Evolutionary conservation across 1,140 invertebrate genomes (phyloP), one percentile per base, ranked within the genome.

Genomic region (Zaprionus taronus): DNA sequence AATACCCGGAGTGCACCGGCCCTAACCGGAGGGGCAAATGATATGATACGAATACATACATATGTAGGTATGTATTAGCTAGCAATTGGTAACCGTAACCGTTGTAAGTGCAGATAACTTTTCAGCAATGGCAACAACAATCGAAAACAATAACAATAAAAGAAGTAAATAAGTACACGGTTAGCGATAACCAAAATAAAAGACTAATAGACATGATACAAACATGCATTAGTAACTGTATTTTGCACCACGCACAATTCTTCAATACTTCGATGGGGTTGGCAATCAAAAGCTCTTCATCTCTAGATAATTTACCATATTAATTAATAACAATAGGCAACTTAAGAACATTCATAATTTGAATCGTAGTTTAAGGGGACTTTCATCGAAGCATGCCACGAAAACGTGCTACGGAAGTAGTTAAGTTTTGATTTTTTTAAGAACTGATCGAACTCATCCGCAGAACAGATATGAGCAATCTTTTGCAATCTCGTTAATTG

Each of bases 101-200:
- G 41, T 62, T 62, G 26, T 17, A 47, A 41, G 38, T 62, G 41
- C 26, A 47, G 41, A 47, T 47, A 47, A 17, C 41, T 47, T 20
- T 47, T 2, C 20, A 51, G 20, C 47, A 51, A 24, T 14, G 51
- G 51, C 38, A 61, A 26, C 15, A 26, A 44, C n/a, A 15, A 24
- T 4, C 15, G 41, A 7, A 36, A 60, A 38, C 9, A 58, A 20
- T 36, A 15, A 58, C 28, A 22, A 58, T 34, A 36, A 34, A 57
- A 17, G 0, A 22, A 20, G n/a, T 24, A 20, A 5, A 5, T 51
- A 14, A 24, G 11, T 24, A 22, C 47, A 22, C 47, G 11, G 41
- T 24, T 55, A 55, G 31, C 15, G 53, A 56, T 56, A 56, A 56
- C 53, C 26, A n/a, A 31, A 28, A 28, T 15, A 26, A 17, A 28